phyloP scores from a whole-genome alignment of 1,140 invertebrate genomes.

The Papilio dardanus region DNA sequence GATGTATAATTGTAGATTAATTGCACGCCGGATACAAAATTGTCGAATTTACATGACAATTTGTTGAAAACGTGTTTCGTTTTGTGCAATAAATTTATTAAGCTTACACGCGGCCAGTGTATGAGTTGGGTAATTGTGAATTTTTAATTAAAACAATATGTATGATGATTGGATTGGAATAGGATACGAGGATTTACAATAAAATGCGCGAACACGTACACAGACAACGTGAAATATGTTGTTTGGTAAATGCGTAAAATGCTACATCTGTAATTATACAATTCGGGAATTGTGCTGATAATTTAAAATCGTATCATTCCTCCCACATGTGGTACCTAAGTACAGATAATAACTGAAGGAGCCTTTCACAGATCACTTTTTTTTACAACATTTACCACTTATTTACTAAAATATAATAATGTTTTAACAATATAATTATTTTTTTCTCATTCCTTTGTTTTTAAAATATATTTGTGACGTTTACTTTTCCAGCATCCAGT shows the following conservation, averaged over 20 bases:
- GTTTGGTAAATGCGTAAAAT: neutral
- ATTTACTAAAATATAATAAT: no score
- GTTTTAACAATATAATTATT: no score
- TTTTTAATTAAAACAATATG: constrained; percentile 35
- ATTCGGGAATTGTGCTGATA: neutral
- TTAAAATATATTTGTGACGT: no score
- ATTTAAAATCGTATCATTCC: neutral
- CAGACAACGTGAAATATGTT: neutral
- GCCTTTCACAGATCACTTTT: no score
- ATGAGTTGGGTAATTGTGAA: constrained; percentile 42
- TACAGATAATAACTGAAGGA: no score
- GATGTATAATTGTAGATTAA: constrained; percentile 60
- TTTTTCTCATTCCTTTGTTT: no score
- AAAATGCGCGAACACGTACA: neutral
- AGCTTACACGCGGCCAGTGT: constrained; percentile 15
- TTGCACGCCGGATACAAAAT: constrained; percentile 55
- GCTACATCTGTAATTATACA: neutral
- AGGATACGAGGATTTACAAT: constrained; percentile 5
- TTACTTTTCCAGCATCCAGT: no score
- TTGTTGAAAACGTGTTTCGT: constrained; percentile 55
- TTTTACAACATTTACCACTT: no score
- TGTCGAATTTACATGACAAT: constrained; percentile 61
- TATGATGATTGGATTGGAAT: constrained; percentile 30
- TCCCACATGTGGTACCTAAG: no score
- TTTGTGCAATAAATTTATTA: constrained; percentile 40